Percentiles rank a stretch among this genome's conserved stretches.
Conservation (phyloP, 2,888 invertebrate genomes). For the Myopa testacea region DNA sequence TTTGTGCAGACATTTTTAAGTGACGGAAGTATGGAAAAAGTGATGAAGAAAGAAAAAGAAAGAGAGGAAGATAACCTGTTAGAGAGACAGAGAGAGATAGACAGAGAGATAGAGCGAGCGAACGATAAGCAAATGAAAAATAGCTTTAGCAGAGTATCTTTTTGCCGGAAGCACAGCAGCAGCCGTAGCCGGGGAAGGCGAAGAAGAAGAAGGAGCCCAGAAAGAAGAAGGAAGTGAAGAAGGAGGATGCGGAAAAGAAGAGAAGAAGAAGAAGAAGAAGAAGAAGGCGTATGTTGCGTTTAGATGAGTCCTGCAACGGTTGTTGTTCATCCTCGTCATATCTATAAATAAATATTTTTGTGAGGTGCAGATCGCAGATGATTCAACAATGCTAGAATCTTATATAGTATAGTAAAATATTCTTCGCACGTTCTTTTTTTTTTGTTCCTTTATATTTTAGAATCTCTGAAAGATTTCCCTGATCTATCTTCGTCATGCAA, state of each 20-base stretch:
- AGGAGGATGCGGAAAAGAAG: neutral
- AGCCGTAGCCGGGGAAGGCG: neutral
- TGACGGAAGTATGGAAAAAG: slow-evolving; percentile 11
- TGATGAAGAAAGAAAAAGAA: neutral
- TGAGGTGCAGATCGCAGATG: neutral
- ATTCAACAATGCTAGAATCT: neutral
- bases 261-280: neutral
- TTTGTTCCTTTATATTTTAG: neutral
- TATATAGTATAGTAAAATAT: too few relatives aligned
- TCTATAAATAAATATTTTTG: too few relatives aligned
- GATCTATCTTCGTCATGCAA: neutral
- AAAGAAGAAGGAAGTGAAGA: neutral
- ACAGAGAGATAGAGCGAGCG: neutral
- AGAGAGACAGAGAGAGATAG: neutral
- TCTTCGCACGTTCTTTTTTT: neutral
- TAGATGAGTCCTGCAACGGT: neutral
- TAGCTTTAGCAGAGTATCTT: neutral
- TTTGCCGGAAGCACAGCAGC: neutral
- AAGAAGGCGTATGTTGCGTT: neutral
- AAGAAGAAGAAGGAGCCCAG: neutral
- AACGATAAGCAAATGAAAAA: neutral
- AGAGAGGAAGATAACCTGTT: too few relatives aligned
- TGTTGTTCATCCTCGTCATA: too few relatives aligned
- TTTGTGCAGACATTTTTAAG: slow-evolving; percentile 33
- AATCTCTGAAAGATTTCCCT: too few relatives aligned